phyloP scores from a whole-genome alignment of 2,113 vertebrate species.

The cattle (Bos taurus) region ARS-UCD2.0 NC_037331.1:52670501-52671000 shows the following conservation, averaged over 20 bases:
- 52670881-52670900: constrained; percentile 73
- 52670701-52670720: background rate
- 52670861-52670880: constrained; percentile 71
- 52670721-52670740: background rate
- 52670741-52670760: background rate
- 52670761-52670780: background rate
- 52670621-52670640: background rate
- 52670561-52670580: constrained; percentile 23
- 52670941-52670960: constrained; percentile 85
- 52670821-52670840: background rate
- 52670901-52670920: constrained; percentile 74
- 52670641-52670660: background rate
- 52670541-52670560: background rate
- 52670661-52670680: background rate
- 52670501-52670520: background rate
- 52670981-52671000: constrained; percentile 87
- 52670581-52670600: constrained; percentile 9
- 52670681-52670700: background rate
- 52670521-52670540: constrained; percentile 30
- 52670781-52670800: background rate
- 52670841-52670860: constrained; percentile 44
- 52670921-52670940: constrained; percentile 79
- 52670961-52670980: constrained; percentile 85
- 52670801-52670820: constrained; percentile 16
- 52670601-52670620: background rate